A percentile compares a stretch with the other conserved stretches of the same genome.
These are phyloP conservation scores for Battus philenor DNA, from an alignment of 1,140 invertebrate species.

Conservation along the genomic window DNA sequence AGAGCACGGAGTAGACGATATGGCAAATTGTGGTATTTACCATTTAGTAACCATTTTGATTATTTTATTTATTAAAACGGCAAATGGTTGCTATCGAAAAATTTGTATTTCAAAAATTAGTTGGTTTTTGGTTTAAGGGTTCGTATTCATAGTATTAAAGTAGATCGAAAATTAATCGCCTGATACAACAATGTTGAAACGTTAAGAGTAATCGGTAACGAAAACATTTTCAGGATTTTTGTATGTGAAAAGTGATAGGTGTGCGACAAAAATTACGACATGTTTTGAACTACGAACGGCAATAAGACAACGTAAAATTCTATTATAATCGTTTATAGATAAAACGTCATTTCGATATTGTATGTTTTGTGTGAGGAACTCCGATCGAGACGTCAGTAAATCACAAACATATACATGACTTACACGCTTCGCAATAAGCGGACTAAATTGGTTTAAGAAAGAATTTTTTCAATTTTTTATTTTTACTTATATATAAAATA, in stretches of 20 bases:
- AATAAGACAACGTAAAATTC: slow-evolving; percentile 21
- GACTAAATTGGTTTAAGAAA: slow-evolving; percentile 21
- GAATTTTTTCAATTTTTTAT: slow-evolving; percentile 33
- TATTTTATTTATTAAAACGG: no score
- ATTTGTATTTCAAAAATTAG: no score
- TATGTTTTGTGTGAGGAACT: slow-evolving; percentile 38
- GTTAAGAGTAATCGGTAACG: no score
- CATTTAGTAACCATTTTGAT: no score
- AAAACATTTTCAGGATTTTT: no score
- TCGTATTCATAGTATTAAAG: no score
- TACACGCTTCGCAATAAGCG: slow-evolving; percentile 35
- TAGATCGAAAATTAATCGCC: no score
- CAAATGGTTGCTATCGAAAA: no score
- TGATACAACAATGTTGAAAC: no score
- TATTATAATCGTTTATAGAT: slow-evolving; percentile 33
- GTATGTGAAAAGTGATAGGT: neutral
- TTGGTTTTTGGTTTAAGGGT: no score
- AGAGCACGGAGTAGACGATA: no score
- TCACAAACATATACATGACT: slow-evolving; percentile 35
- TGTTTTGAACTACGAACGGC: slow-evolving; percentile 1
- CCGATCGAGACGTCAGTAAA: slow-evolving; percentile 30
- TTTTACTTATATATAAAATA: slow-evolving; percentile 12
- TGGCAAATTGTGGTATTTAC: no score
- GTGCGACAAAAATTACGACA: slow-evolving; percentile 1
- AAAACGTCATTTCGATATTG: slow-evolving; percentile 36